Evolutionary conservation across 2,888 invertebrate genomes (phyloP).

Genomic region (Cyclophora punctaria): DNA sequence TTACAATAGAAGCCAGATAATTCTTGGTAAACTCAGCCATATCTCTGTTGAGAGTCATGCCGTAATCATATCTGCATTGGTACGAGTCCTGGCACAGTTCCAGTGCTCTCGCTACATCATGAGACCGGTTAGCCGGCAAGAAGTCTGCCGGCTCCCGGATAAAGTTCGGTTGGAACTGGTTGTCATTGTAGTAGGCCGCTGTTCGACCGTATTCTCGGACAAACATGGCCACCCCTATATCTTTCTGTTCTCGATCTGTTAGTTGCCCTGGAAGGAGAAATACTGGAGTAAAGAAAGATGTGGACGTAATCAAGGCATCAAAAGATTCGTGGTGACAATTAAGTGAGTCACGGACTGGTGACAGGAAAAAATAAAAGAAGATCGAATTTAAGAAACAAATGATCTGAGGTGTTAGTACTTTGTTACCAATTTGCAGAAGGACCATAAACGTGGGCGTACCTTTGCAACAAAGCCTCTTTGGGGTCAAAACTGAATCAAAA

Average conservation of each 20-base stretch:
- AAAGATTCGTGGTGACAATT: too few relatives aligned
- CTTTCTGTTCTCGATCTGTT: constrained; percentile 82
- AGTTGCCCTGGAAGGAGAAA: constrained; percentile 78
- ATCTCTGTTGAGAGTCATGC: constrained; percentile 87
- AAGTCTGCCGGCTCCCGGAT: constrained; percentile 81
- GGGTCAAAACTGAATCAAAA: too few relatives aligned
- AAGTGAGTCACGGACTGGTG: too few relatives aligned
- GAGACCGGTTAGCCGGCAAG: constrained; percentile 81
- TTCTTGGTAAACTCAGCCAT: constrained; percentile 91
- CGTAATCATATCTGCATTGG: constrained; percentile 92
- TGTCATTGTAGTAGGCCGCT: constrained; percentile 87
- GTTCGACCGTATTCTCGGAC: constrained; percentile 85
- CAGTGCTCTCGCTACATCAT: constrained; percentile 77
- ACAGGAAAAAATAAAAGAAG: too few relatives aligned
- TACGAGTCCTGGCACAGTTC: constrained; percentile 87
- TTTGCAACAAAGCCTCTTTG: too few relatives aligned
- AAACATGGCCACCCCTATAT: constrained; percentile 86
- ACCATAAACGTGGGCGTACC: too few relatives aligned
- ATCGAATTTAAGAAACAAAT: too few relatives aligned
- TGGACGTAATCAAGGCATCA: too few relatives aligned
- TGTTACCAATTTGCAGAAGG: too few relatives aligned
- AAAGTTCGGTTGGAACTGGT: constrained; percentile 84
- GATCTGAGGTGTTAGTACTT: too few relatives aligned
- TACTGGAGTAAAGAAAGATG: too few relatives aligned
- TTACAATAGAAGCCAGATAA: constrained; percentile 80